Evolutionary conservation across 1,140 invertebrate species (phyloP).

Genomic region (Neodiprion fabricii): DNA sequence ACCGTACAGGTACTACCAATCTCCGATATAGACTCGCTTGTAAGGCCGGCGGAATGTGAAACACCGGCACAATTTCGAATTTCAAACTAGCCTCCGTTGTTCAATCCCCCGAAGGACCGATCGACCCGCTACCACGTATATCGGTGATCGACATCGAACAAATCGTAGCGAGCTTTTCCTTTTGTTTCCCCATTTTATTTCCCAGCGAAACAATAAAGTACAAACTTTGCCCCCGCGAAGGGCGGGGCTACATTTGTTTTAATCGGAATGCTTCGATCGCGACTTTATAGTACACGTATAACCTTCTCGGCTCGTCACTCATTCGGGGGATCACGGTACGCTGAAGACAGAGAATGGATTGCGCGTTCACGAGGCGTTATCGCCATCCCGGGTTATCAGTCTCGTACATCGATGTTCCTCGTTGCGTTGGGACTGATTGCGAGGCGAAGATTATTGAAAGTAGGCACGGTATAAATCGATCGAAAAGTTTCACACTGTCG

Average conservation of each 20-base stretch:
- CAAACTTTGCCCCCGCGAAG: slow-evolving; percentile 18
- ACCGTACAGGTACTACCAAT: neutral
- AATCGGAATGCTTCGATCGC: slow-evolving; percentile 24
- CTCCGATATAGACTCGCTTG: neutral
- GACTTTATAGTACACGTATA: neutral
- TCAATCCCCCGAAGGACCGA: neutral
- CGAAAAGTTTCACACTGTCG: no score
- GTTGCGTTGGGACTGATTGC: no score
- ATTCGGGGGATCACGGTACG: neutral
- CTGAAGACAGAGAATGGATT: neutral
- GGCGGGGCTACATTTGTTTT: slow-evolving; percentile 27
- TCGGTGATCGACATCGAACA: neutral
- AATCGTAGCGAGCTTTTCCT: neutral
- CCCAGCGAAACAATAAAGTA: slow-evolving; percentile 23
- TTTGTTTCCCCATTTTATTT: neutral
- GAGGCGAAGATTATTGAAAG: no score
- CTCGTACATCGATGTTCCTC: no score
- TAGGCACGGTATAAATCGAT: no score
- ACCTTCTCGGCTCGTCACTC: slow-evolving; percentile 4
- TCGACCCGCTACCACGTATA: neutral
- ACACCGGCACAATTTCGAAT: neutral
- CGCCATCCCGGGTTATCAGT: no score
- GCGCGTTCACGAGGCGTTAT: neutral
- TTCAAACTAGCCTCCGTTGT: neutral
- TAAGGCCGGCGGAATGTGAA: neutral